phyloP scores from a whole-genome alignment of 2,113 vertebrate species.

The Microtus montanus region DNA sequence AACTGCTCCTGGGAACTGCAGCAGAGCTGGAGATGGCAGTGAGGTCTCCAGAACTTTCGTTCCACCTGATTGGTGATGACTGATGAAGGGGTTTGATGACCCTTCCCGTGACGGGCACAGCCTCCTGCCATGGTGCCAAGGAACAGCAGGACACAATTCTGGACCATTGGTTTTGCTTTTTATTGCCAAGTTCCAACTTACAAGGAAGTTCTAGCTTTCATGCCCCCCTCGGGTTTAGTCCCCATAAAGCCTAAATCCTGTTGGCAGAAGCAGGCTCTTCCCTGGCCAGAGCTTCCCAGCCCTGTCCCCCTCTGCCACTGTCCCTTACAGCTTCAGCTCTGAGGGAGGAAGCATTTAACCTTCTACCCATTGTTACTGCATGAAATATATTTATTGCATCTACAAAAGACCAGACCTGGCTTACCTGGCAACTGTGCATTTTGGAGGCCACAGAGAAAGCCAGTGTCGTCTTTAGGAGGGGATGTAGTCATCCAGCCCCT shows the following conservation, averaged over 20 bases:
- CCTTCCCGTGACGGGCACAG: accelerated
- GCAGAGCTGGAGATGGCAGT: not conserved
- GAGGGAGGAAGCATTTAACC: slow-evolving; percentile 36
- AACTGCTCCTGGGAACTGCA: not conserved
- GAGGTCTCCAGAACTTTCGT: not conserved
- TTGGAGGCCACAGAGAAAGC: not conserved
- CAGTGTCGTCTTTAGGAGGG: not conserved
- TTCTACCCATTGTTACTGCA: slow-evolving; percentile 60
- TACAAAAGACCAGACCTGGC: slow-evolving; percentile 66
- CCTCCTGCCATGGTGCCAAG: not conserved
- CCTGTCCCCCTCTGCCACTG: not conserved
- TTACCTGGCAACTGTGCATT: not conserved
- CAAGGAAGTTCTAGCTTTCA: slow-evolving; percentile 78
- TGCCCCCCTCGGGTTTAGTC: slow-evolving; percentile 63
- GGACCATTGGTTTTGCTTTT: slow-evolving; percentile 74
- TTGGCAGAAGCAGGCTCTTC: slow-evolving; percentile 65
- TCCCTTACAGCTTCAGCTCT: slow-evolving; percentile 68
- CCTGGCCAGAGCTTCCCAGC: slow-evolving; percentile 55
- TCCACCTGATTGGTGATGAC: accelerated
- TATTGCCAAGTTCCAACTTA: slow-evolving; percentile 84
- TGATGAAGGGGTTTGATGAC: not conserved
- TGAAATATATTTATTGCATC: slow-evolving; percentile 76
- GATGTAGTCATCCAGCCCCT: not conserved
- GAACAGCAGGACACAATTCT: slow-evolving; percentile 63
- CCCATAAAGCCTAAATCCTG: slow-evolving; percentile 60